Percentiles rank a stretch among this genome's conserved stretches.
Evolutionary conservation across 1,140 invertebrate genomes (phyloP).

Genomic region (Frieseomelitta varia): DNA sequence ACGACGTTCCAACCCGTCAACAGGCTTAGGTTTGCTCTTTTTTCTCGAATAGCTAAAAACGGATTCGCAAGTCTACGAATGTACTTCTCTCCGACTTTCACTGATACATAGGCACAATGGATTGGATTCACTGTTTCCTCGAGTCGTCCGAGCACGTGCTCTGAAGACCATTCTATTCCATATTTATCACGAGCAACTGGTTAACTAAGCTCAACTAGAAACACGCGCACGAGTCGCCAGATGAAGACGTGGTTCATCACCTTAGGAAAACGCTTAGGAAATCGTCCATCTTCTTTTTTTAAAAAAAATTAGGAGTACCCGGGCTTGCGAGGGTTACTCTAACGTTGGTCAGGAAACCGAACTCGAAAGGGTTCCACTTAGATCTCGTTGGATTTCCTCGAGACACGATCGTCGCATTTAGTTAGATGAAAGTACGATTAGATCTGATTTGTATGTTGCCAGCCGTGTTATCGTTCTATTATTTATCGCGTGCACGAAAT

Average conservation of each 20-base stretch:
- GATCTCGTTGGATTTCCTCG: conserved; percentile 50
- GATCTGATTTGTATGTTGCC: conserved; percentile 51
- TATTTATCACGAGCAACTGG: conserved; percentile 66
- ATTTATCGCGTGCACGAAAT: conserved; percentile 61
- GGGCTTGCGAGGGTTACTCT: not conserved
- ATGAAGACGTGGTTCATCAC: not conserved
- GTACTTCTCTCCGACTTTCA: not conserved
- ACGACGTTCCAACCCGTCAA: not conserved
- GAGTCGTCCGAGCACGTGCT: not conserved
- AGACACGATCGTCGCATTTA: conserved; percentile 68
- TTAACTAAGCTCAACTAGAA: conserved; percentile 29
- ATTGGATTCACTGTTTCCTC: not conserved
- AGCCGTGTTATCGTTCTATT: conserved; percentile 44
- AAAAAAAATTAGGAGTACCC: conserved; percentile 29
- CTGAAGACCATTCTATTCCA: conserved; percentile 37
- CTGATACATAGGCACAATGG: not conserved
- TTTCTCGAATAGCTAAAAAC: conserved; percentile 39
- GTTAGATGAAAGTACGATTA: conserved; percentile 53
- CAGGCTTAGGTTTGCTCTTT: conserved; percentile 25
- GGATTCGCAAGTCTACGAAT: conserved; percentile 2
- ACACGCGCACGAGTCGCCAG: conserved; percentile 2
- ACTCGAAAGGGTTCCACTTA: conserved; percentile 54
- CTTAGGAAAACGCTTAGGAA: conserved; percentile 25
- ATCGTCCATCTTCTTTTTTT: not conserved
- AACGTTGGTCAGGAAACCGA: not conserved